Evolutionary conservation across 2,888 invertebrate species (phyloP).

Genomic region (Nasonia oneida): DNA sequence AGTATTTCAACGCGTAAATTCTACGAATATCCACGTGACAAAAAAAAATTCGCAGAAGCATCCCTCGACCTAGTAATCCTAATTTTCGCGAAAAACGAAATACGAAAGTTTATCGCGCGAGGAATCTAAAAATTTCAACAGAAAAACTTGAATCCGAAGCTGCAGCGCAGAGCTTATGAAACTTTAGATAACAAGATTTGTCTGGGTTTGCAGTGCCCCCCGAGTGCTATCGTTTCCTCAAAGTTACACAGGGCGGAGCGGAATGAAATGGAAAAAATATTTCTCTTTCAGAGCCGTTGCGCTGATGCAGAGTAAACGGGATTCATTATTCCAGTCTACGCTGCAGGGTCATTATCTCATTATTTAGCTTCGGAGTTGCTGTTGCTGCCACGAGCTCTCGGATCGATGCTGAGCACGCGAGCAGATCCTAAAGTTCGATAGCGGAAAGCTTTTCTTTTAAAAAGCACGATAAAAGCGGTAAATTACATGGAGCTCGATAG

Average conservation of each 20-base stretch:
- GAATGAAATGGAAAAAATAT: conserved; percentile 12
- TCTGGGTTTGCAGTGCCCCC: neutral
- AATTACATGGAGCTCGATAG: conserved; percentile 34
- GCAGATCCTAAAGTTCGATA: conserved; percentile 48
- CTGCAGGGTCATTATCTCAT: conserved; percentile 42
- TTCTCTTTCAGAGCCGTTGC: neutral
- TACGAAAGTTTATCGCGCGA: neutral
- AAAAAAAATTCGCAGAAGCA: neutral
- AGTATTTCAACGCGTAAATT: neutral
- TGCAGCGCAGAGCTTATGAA: neutral
- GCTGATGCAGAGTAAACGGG: neutral
- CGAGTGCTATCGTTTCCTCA: neutral
- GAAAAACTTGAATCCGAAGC: neutral
- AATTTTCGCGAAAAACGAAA: neutral
- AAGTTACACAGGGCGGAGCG: neutral
- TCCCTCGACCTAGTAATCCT: neutral
- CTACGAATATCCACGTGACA: too few species aligned
- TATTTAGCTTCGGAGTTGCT: conserved; percentile 27
- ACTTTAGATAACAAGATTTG: conserved; percentile 23
- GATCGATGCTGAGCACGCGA: conserved; percentile 50
- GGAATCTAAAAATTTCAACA: conserved; percentile 1
- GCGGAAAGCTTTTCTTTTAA: conserved; percentile 27
- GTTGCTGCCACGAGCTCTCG: neutral
- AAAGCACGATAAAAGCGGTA: conserved; percentile 23
- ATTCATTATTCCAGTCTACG: conserved; percentile 42